Conservation (phyloP, 2,888 invertebrate genomes). For the Drosophila meridionalis region DNA sequence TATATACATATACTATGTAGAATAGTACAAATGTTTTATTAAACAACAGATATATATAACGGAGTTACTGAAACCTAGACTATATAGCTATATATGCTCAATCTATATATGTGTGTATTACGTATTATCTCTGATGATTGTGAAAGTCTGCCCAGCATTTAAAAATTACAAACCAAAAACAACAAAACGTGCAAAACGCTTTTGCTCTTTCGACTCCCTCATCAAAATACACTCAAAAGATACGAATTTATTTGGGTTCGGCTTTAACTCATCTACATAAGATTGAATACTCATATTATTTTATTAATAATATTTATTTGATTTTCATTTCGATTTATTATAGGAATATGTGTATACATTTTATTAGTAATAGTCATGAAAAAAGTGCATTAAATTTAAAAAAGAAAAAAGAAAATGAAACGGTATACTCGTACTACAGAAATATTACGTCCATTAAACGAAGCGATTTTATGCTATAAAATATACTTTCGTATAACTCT, state of each 20-base stretch:
- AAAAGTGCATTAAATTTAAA: slow-evolving; percentile 75
- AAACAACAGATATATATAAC: slow-evolving; percentile 25
- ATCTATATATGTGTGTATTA: slow-evolving; percentile 31
- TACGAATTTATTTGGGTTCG: slow-evolving; percentile 38
- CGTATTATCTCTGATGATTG: slow-evolving; percentile 33
- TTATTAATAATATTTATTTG: slow-evolving; percentile 41
- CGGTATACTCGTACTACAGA: slow-evolving; percentile 48
- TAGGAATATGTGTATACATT: slow-evolving; percentile 85
- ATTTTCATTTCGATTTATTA: slow-evolving; percentile 66
- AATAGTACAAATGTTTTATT: slow-evolving; percentile 74
- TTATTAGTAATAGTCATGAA: slow-evolving; percentile 81
- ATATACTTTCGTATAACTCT: slow-evolving; percentile 45
- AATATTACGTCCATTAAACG: slow-evolving; percentile 69
- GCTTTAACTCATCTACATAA: slow-evolving; percentile 41
- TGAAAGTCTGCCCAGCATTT: slow-evolving; percentile 71
- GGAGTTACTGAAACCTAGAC: slow-evolving; percentile 37
- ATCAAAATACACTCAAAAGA: slow-evolving; percentile 19
- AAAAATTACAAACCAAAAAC: slow-evolving; percentile 34
- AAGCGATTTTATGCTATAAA: slow-evolving; percentile 52
- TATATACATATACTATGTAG: slow-evolving; percentile 58
- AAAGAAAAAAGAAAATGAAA: slow-evolving; percentile 15
- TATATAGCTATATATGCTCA: slow-evolving; percentile 56
- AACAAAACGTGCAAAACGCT: slow-evolving; percentile 51
- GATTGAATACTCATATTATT: slow-evolving; percentile 40
- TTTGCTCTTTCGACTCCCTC: slow-evolving; percentile 44